Base-by-base conservation (phyloP, 2,113 vertebrate genomes). In the Eretmochelys imbricata region DNA sequence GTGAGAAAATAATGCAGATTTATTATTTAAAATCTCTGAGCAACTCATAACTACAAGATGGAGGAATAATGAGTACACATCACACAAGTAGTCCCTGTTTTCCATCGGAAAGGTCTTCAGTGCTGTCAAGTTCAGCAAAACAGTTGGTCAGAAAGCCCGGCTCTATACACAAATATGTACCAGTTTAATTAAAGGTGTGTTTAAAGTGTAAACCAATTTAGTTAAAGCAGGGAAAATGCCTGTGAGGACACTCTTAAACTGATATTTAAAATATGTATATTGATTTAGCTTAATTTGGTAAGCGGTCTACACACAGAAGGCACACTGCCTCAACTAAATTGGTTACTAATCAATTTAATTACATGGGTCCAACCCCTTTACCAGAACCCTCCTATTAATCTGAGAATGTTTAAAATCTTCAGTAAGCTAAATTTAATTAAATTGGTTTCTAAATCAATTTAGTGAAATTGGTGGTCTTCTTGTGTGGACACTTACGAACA, bases 121-220 rank as follows among this genome's bases (percentile, higher is more conserved):
- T 24, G 38, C 10, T 46, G 5, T 75, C n/a, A 35, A 5, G 14
- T 38, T 69, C 10, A 80, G 48, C 62, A 80, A 82, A 51, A 78
- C 5, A 62, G 0, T 1, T 35, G 0, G 0, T 85, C 80, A 92
- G 46, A 88, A 95, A 93, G 57, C 2, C 20, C 4, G n/a, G 38
- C 1, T 80, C 42, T 91, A 62, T 62, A 72, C 5, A 8, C 22
- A 76, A 85, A 5, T 46, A 87, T 5, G 50, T 48, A 54, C 3
- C 3, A 4, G 38, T 62, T 78, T 94, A 85, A 85, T 57, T 49
- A 76, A 80, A 80, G 11, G 27, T 0, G 0, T 29, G 51, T 6
- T 93, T 94, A 53, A 53, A 53, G 19, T 92, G 7, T 53, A n/a
- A 86, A 89, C 46, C 20, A 62, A 25, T 75, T 75, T 42, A 75